Base-by-base conservation (phyloP, 2,888 invertebrate genomes). In the Sphaeridia pumilis region DNA sequence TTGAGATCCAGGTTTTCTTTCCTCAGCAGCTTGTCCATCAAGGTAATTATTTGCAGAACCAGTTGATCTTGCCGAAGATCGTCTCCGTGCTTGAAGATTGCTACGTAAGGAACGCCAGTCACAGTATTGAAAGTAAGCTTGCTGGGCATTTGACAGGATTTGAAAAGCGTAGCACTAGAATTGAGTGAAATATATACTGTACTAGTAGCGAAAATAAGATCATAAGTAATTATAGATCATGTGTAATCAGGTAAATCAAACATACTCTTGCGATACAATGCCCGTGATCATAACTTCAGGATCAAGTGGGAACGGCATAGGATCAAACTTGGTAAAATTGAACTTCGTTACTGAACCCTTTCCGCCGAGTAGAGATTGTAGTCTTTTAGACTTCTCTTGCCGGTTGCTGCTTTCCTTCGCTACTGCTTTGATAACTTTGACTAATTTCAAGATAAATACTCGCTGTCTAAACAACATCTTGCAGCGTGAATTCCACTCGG, bases 81-180 rank as follows among this genome's bases (percentile, higher is more conserved):
- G 71, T 98, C 98, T 1, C 98, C 98, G 66, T 93, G 84, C 70
- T 98, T 98, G 71, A 97, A 97, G 57, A 98, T 95, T 0, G 94
- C 87, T 17, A 88, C 85, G 71, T 95, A 98, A 67, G 63, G 61
- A 20, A 89, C 86, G 22, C 67, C 64, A 31, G 79, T 77, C 0
- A 82, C 80, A 0, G 88, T 89, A 14, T 84, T 73, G 70, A 97
- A 95, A 0, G 90, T 86, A 44, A 98, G 74, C 68, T 82, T 80
- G 14, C 89, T 87, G 2, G 98, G 98, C 90, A 93, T 95, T 51
- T 94, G 74, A 1, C 92, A 89, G 28, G 94, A 95, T 71, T 97
- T 97, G 73, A 97, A 98, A 1, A 98, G 76, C 43, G 84, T 84
- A 0, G 94, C 92, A 66, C 73, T 73, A 56, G 42, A 66, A 59